Conservation (phyloP, 1,140 invertebrate genomes). For the Megalonaias nervosa region DNA sequence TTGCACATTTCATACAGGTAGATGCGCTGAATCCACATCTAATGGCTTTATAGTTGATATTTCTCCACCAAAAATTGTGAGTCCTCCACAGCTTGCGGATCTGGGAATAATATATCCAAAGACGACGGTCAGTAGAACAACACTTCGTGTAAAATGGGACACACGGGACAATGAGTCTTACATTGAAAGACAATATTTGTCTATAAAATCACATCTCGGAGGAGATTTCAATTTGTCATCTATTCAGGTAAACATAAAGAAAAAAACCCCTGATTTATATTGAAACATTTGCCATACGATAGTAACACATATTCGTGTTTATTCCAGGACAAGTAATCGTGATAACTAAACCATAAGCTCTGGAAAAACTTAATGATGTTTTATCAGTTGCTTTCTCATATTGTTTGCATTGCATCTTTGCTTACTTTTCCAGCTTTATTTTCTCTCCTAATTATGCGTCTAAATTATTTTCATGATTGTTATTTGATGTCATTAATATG, state of each 20-base stretch:
- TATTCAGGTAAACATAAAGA: background rate
- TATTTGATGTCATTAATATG: too few relatives aligned
- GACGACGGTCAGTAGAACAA: constrained; percentile 7
- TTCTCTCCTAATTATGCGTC: too few relatives aligned
- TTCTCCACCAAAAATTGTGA: background rate
- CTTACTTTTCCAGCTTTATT: too few relatives aligned
- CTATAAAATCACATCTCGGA: constrained; percentile 17
- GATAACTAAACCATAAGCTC: too few relatives aligned
- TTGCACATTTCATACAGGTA: background rate
- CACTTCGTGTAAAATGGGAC: constrained; percentile 15
- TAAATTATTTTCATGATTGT: too few relatives aligned
- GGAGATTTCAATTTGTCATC: constrained; percentile 27
- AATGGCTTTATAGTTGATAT: constrained; percentile 27
- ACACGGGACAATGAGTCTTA: constrained; percentile 8
- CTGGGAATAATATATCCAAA: background rate
- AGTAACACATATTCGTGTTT: too few relatives aligned
- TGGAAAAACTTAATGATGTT: too few relatives aligned
- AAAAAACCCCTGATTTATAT: too few relatives aligned
- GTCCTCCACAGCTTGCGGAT: background rate
- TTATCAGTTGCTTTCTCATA: too few relatives aligned
- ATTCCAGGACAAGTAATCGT: too few relatives aligned
- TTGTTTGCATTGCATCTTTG: too few relatives aligned
- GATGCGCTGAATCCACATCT: constrained; percentile 11
- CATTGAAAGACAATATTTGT: constrained; percentile 21
- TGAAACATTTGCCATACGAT: too few relatives aligned